Conservation (phyloP, 2,888 invertebrate genomes). For the Eilema depressum region DNA sequence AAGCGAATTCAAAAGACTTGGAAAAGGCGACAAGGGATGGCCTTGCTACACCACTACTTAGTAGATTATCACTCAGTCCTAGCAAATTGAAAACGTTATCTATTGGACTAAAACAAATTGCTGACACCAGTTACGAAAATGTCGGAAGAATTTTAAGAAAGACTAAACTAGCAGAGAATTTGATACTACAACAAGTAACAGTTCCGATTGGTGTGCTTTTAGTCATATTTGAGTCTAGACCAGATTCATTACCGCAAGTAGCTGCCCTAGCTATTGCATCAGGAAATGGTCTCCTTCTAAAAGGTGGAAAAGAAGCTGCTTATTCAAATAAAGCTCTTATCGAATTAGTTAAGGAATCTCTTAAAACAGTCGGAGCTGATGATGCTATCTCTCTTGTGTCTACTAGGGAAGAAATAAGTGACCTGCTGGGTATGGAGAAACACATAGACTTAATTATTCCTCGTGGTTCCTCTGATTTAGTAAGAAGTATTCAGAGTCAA, state of each 20-base stretch:
- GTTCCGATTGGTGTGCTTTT: conserved; percentile 99
- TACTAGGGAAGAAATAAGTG: conserved; percentile 98
- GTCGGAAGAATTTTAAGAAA: conserved; percentile 90
- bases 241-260: conserved; percentile 98
- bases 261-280: conserved; percentile 99
- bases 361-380: conserved; percentile 92
- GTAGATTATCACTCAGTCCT: conserved; percentile 94
- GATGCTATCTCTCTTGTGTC: conserved; percentile 97
- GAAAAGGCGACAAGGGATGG: conserved; percentile 93
- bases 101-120: conserved; percentile 96
- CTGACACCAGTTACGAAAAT: conserved; percentile 93
- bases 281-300: conserved; percentile 97
- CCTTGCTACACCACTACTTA: conserved; percentile 93
- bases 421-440: conserved; percentile 96
- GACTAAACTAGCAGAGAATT: conserved; percentile 92
- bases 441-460: conserved; percentile 99
- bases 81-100: conserved; percentile 95
- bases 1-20: conserved; percentile 96
- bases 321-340: conserved; percentile 97
- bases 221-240: conserved; percentile 99
- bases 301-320: conserved; percentile 98
- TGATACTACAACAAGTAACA: conserved; percentile 96
- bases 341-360: conserved; percentile 96
- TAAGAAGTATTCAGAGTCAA: conserved; percentile 94
- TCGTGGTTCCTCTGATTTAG: conserved; percentile 97